These are phyloP conservation scores for Tridacna crocea DNA, from an alignment of 2,888 invertebrate species.

Conservation along the genomic window DNA sequence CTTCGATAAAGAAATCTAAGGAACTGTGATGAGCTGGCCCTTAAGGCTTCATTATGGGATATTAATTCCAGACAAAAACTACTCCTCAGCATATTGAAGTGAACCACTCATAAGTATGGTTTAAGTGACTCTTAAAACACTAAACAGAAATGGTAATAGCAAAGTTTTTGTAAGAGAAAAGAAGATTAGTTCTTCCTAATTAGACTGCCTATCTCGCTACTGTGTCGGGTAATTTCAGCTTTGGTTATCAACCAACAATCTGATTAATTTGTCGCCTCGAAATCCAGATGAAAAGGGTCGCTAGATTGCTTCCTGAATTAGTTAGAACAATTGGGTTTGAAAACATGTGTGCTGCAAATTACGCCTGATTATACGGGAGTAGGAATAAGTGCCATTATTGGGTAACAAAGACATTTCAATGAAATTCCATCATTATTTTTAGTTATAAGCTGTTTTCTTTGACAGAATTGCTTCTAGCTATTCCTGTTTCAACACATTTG, in stretches of 20 bases:
- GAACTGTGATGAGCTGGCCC: constrained; percentile 5
- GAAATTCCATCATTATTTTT: constrained; percentile 18
- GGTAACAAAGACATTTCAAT: constrained; percentile 24
- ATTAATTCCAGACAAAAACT: constrained; percentile 24
- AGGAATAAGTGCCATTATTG: constrained; percentile 20
- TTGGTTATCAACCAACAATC: constrained; percentile 59
- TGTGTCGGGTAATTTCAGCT: constrained; percentile 56
- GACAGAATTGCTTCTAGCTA: background rate
- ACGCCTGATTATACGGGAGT: constrained; percentile 50
- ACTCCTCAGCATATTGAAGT: constrained; percentile 20
- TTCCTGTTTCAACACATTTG: background rate
- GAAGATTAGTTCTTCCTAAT: constrained; percentile 57
- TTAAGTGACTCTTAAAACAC: constrained; percentile 50
- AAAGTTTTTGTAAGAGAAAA: constrained; percentile 51
- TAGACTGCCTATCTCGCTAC: constrained; percentile 46
- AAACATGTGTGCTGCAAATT: constrained; percentile 42
- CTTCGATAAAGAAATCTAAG: background rate
- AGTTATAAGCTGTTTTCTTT: background rate
- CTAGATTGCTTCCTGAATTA: constrained; percentile 62
- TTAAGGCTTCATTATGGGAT: constrained; percentile 7
- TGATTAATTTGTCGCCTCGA: constrained; percentile 63
- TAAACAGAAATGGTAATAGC: constrained; percentile 39
- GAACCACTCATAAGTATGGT: constrained; percentile 30
- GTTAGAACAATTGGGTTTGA: constrained; percentile 58
- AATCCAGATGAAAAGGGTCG: constrained; percentile 60